A percentile compares a stretch with the other conserved stretches of the same genome.
phyloP scores from a whole-genome alignment of 2,888 invertebrate species.

The Caenorhabditis afra region DNA sequence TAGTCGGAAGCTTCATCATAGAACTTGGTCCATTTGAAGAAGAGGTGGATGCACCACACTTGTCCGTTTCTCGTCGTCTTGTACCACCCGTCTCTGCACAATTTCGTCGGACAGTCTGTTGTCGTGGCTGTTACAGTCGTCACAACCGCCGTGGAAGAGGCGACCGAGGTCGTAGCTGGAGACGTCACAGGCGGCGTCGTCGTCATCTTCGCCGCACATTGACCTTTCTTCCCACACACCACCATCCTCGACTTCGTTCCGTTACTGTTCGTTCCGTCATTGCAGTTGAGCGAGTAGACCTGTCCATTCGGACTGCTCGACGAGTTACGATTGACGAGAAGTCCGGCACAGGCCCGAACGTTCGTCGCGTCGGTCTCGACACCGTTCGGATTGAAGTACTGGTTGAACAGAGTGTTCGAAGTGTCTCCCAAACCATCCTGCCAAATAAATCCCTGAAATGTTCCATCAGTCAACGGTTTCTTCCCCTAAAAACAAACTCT shows the following conservation, averaged over 20 bases:
- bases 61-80: slow-evolving; percentile 22
- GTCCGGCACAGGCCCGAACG: slow-evolving; percentile 11
- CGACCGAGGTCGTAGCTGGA: background rate
- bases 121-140: slow-evolving; percentile 11
- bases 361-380: background rate
- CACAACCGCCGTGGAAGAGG: background rate
- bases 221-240: slow-evolving; percentile 25
- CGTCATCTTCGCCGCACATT: background rate
- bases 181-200: background rate
- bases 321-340: slow-evolving; percentile 3
- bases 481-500: background rate
- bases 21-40: slow-evolving; percentile 32
- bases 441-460: slow-evolving; percentile 12
- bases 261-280: slow-evolving; percentile 9
- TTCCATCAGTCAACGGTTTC: background rate
- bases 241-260: slow-evolving; percentile 23
- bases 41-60: slow-evolving; percentile 29
- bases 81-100: slow-evolving; percentile 35
- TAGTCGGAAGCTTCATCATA: slow-evolving; percentile 26
- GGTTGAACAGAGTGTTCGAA: slow-evolving; percentile 18
- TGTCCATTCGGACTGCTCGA: background rate
- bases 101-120: slow-evolving; percentile 29
- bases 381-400: slow-evolving; percentile 17
- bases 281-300: slow-evolving; percentile 20
- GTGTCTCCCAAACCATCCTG: slow-evolving; percentile 17